phyloP scores from a whole-genome alignment of 2,113 vertebrate genomes.

The Cryptoleucopteryx plumbea region DNA sequence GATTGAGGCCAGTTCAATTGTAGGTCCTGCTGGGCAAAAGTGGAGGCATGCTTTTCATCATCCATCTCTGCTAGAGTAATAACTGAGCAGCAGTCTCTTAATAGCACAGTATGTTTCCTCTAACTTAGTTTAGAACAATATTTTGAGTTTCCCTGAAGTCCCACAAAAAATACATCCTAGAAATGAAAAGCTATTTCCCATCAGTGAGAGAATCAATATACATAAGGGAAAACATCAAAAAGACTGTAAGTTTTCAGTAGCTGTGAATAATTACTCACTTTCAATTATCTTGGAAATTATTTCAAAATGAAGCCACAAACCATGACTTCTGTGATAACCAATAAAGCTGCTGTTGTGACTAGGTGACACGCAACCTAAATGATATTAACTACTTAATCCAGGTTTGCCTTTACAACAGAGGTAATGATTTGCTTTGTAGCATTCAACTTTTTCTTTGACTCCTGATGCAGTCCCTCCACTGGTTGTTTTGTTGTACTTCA shows the following conservation, averaged over 20 bases:
- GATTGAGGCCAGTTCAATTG: not conserved
- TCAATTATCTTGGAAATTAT: not conserved
- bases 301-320: not conserved
- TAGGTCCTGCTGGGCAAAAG: not conserved
- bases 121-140: not conserved
- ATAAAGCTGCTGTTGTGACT: not conserved
- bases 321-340: not conserved
- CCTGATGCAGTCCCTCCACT: not conserved
- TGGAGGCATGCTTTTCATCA: not conserved
- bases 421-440: not conserved
- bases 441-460: not conserved
- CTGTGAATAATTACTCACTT: not conserved
- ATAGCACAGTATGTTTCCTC: not conserved
- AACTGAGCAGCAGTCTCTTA: not conserved
- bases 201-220: not conserved
- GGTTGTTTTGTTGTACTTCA: not conserved
- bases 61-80: not conserved
- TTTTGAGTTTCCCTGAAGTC: not conserved
- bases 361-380: not conserved
- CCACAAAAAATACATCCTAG: not conserved
- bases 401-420: not conserved
- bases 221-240: not conserved
- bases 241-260: not conserved
- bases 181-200: not conserved
- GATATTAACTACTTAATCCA: not conserved